phyloP scores from a whole-genome alignment of 2,113 vertebrate genomes.

The Jaculus jaculus region DNA sequence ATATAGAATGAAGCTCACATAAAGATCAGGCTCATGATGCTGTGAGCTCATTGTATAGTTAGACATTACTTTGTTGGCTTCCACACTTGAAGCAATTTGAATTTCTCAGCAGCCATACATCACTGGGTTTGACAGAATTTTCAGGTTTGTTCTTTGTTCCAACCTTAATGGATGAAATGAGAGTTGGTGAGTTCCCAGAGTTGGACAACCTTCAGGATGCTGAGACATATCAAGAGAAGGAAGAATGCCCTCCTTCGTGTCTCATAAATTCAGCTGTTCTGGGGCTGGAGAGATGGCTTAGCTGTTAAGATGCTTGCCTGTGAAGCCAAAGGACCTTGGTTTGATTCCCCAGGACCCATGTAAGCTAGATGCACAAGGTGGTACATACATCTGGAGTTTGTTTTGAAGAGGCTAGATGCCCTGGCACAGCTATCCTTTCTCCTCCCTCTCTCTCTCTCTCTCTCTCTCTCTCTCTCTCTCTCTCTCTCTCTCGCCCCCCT shows the following conservation, averaged over 20 bases:
- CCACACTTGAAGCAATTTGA: slow-evolving; percentile 54
- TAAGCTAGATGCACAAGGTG: too few species aligned
- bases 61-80: slow-evolving; percentile 72
- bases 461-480: too few species aligned
- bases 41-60: slow-evolving; percentile 75
- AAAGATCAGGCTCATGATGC: slow-evolving; percentile 50
- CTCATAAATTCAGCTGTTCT: too few species aligned
- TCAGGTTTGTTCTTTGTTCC: slow-evolving; percentile 61
- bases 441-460: too few species aligned
- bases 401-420: too few species aligned
- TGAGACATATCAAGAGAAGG: slow-evolving; percentile 18
- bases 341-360: too few species aligned
- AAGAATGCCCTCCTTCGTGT: background rate
- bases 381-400: too few species aligned
- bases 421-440: too few species aligned
- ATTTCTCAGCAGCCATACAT: slow-evolving; percentile 71
- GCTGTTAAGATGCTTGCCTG: too few species aligned
- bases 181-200: slow-evolving; percentile 59
- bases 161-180: slow-evolving; percentile 61
- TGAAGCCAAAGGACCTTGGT: too few species aligned
- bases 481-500: too few species aligned
- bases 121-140: slow-evolving; percentile 70
- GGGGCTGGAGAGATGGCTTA: too few species aligned
- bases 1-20: slow-evolving; percentile 67
- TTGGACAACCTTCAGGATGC: slow-evolving; percentile 66